Conservation (phyloP, 35 echinoderm and acorn worm genomes). For the Heliocidaris tuberculata region DNA sequence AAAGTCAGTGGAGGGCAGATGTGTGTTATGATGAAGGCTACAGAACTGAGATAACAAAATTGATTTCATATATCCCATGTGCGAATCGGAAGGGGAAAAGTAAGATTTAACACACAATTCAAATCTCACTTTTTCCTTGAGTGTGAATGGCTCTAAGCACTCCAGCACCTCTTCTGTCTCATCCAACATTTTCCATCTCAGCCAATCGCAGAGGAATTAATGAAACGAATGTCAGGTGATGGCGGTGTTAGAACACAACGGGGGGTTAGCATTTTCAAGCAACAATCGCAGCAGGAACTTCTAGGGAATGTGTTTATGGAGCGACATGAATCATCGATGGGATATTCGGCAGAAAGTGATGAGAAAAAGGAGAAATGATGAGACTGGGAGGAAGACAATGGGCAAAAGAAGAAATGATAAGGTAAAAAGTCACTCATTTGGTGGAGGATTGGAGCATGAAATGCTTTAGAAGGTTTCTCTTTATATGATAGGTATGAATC, state of each 20-base stretch:
- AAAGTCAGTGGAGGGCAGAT: no score
- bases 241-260: not conserved
- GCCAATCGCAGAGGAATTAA: not conserved
- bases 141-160: not conserved
- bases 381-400: not conserved
- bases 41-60: not conserved
- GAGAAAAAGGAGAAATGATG: not conserved
- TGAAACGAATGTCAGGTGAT: conserved; percentile 2
- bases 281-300: not conserved
- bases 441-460: not conserved
- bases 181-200: not conserved
- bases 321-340: not conserved
- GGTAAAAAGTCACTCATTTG: not conserved
- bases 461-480: not conserved
- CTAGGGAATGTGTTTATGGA: not conserved
- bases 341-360: not conserved
- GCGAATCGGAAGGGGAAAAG: not conserved
- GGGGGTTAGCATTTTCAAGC: not conserved
- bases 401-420: not conserved
- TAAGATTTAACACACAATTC: not conserved
- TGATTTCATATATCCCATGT: not conserved
- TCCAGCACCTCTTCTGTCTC: not conserved
- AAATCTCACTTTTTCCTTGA: not conserved
- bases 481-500: not conserved
- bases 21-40: no score